Evolutionary conservation across 2,113 vertebrate species (phyloP), one percentile per base, ranked within the genome.

Genomic region (Syngnathoides biaculeatus): DNA sequence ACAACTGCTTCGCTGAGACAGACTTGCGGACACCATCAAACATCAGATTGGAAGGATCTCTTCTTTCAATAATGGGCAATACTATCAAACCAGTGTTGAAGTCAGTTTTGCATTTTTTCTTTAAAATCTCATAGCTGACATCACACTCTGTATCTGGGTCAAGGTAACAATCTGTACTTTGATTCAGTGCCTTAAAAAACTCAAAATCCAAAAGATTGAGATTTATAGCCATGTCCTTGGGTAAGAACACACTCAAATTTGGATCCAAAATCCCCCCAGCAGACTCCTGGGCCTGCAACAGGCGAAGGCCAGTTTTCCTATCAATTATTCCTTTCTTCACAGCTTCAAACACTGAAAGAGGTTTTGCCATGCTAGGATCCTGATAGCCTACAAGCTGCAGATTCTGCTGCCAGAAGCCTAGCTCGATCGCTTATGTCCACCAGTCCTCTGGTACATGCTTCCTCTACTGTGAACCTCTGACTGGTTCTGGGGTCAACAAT

Each of bases 291-390:
- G 95, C 95, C 84, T 97, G 95, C 1, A 97, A 82, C 76, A 97
- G 89, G 61, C 95, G 94, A 68, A 96, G 83, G 22, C 93, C 93
- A 14, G 94, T 94, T 1, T 94, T 94, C 0, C 90, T 92, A 43
- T 94, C 91, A 69, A 97, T 89, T 73, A 96, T 82, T 64, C 93
- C 93, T 55, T 93, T 93, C 71, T 95, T 95, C 93, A 95, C 95
- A 68, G 95, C 94, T 73, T 94, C 92, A 38, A 95, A 95, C 74
- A 96, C 90, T 43, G 94, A 89, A 7, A 96, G 86, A 69, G 91
- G 92, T 78, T 92, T 90, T 38, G 89, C 89, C 0, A 92, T 93
- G 65, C 89, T 81, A 38, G 94, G 93, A 4, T 96, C 94, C 74
- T 88, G 90, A 72, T 94, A 94, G 22, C 96, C 96, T 1, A 96